Evolutionary conservation across 2,113 vertebrate species (phyloP).

Genomic region (Procavia capensis): DNA sequence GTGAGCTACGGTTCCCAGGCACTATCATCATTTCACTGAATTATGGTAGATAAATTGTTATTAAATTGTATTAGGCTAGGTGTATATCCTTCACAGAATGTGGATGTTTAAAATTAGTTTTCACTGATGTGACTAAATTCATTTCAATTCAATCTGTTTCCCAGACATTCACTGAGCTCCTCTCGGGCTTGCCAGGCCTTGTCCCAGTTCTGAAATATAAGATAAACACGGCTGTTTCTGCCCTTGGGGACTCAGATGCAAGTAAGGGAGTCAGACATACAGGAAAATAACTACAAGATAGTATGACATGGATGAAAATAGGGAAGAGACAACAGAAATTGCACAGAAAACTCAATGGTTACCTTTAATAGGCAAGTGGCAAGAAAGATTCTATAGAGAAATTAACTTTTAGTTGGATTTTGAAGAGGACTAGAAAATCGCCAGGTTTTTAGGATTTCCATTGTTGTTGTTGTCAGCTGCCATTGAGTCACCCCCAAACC

Average conservation of each 20-base stretch:
- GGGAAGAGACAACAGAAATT: background rate
- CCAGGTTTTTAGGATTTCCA: background rate
- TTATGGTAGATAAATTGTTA: background rate
- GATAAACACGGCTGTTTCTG: background rate
- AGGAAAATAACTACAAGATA: background rate
- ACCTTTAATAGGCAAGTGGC: background rate
- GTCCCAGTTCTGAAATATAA: background rate
- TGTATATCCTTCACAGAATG: background rate
- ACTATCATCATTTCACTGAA: background rate
- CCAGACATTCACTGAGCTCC: background rate
- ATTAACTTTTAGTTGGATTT: background rate
- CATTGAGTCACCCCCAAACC: background rate
- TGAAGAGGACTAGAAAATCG: background rate
- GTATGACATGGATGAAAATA: background rate
- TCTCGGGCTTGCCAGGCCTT: background rate
- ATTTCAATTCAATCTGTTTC: background rate
- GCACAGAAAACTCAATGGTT: background rate
- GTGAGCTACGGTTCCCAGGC: background rate
- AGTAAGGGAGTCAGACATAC: background rate
- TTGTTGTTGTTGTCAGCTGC: background rate
- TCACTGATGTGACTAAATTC: background rate
- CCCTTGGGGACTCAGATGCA: background rate
- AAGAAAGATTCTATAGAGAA: background rate
- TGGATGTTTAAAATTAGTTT: background rate
- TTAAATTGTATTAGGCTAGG: background rate